These are phyloP conservation scores for Drusus annulatus DNA, from an alignment of 1,140 invertebrate genomes.

Conservation along the genomic window DNA sequence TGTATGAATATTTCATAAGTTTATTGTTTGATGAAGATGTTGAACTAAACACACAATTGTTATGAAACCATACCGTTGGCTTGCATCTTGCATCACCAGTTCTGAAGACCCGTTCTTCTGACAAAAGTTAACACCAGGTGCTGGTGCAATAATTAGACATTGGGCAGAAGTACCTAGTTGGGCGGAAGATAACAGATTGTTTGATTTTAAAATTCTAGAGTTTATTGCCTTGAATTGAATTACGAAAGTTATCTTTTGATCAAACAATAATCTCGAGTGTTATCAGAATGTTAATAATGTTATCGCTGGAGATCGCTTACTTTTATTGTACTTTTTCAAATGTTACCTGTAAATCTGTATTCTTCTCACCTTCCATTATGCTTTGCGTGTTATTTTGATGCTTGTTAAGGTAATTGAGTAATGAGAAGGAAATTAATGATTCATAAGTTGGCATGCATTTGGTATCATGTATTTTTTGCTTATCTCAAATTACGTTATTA, in stretches of 20 bases:
- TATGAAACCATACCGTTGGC: not conserved
- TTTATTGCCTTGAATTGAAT: conserved; percentile 6
- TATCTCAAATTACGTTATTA: no score
- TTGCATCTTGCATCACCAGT: conserved; percentile 6
- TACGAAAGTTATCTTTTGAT: not conserved
- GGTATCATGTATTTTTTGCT: no score
- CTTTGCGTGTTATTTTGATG: no score
- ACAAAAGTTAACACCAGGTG: conserved; percentile 3
- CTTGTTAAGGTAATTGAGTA: no score
- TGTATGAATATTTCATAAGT: conserved; percentile 38
- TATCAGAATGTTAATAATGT: not conserved
- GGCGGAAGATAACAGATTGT: conserved; percentile 10
- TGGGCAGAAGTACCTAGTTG: no score
- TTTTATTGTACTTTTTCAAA: no score
- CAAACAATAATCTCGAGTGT: conserved; percentile 14
- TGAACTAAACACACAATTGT: conserved; percentile 32
- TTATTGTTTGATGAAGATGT: conserved; percentile 34
- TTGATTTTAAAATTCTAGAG: not conserved
- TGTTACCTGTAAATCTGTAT: no score
- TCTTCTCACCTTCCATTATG: no score
- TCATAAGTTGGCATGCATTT: no score
- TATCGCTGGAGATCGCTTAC: no score
- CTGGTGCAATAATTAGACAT: conserved; percentile 2
- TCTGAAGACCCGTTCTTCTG: not conserved
- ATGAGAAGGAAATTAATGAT: no score